These are phyloP conservation scores for Diorhabda carinulata DNA, from an alignment of 1,140 invertebrate genomes.

Conservation along the genomic window DNA sequence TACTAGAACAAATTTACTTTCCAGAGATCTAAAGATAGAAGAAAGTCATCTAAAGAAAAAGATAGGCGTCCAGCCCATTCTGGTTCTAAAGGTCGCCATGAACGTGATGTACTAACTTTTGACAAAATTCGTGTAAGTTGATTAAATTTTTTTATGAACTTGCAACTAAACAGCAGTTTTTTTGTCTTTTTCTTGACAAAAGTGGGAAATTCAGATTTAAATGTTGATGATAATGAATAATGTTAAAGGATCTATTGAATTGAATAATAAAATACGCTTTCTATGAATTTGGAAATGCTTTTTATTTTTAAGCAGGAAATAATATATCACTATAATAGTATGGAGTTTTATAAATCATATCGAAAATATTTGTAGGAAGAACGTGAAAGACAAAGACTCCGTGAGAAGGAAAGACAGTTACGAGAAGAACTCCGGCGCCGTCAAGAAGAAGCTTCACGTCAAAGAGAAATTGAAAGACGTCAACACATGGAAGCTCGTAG, in stretches of 20 bases:
- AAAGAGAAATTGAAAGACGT: slow-evolving; percentile 71
- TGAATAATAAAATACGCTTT: too few species aligned
- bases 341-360: too few species aligned
- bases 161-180: not conserved
- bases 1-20: not conserved
- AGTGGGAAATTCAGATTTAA: too few species aligned
- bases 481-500: slow-evolving; percentile 76
- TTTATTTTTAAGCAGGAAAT: too few species aligned
- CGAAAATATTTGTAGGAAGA: slow-evolving; percentile 57
- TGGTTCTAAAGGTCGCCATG: slow-evolving; percentile 17
- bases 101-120: slow-evolving; percentile 38
- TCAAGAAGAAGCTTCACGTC: slow-evolving; percentile 64
- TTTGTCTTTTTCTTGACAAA: not conserved
- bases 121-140: slow-evolving; percentile 41
- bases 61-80: slow-evolving; percentile 22
- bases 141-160: not conserved
- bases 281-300: too few species aligned
- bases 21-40: slow-evolving; percentile 11
- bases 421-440: slow-evolving; percentile 77
- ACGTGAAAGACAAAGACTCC: slow-evolving; percentile 69
- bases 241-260: too few species aligned
- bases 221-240: too few species aligned
- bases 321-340: too few species aligned
- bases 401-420: slow-evolving; percentile 70
- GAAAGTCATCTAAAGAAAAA: slow-evolving; percentile 17